Base-by-base conservation (phyloP, 2,797 vertebrate species). In the Microchirus variegatus region DNA sequence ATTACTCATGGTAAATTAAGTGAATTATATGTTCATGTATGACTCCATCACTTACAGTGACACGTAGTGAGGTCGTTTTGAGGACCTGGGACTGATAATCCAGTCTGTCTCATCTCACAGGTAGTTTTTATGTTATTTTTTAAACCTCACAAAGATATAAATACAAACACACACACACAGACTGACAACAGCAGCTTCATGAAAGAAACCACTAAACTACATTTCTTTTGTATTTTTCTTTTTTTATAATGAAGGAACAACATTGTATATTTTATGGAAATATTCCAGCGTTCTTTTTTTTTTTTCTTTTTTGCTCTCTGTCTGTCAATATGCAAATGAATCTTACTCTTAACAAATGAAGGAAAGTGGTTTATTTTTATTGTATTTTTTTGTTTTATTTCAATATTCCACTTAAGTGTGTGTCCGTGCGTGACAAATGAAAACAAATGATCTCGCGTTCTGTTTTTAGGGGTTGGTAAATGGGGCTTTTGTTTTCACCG, bases 301-400 rank as follows among this genome's bases (percentile, higher is more conserved):
- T 61, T 7, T 18, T n/a, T n/a, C n/a, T n/a, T 72, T 61, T 7
- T 18, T 17, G 6, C 17, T 42, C 8, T 36, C 2, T 36, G 8
- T 11, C 1, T 19, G 40, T 10, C 81, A 84, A 64, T 70, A 69
- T 68, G 55, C 53, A 65, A 65, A 64, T 51, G 31, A 17, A 44
- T 74, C 0, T 76, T n/a, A 41, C 49, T 51, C 47, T 22, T 67
- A 64, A 80, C 52, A 63, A 77, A 81, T 84, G 83, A 90, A 87
- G 84, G 78, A 89, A 71, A 49, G 6, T 70, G 78, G 78, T n/a
- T n/a, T n/a, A n/a, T n/a, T n/a, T n/a, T n/a, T n/a, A n/a, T n/a
- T n/a, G n/a, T n/a, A n/a, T n/a, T n/a, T n/a, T n/a, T 22, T 22
- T 2, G 2, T 22, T 86, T 80, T 71, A 67, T 83, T 85, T 73